Percentiles rank a stretch among this genome's conserved stretches.
Evolutionary conservation across 2,888 invertebrate species (phyloP).

Genomic region (Galeopsomyia nigrocyanea): DNA sequence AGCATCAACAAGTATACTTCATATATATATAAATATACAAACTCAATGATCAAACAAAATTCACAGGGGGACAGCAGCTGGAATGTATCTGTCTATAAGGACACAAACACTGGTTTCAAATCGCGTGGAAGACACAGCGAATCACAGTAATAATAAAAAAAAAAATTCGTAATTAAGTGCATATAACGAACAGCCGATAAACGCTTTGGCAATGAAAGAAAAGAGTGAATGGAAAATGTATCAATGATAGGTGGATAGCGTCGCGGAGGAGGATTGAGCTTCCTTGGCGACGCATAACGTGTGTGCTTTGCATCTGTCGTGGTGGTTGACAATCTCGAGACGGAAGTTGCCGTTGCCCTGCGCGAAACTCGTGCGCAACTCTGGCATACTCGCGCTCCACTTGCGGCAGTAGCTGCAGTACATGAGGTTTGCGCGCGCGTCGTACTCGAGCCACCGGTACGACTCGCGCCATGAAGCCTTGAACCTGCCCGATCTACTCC

Average conservation of each 20-base stretch:
- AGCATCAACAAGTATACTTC: too few relatives aligned
- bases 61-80: too few relatives aligned
- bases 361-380: constrained; percentile 84
- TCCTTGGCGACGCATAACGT: constrained; percentile 75
- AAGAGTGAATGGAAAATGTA: neutral
- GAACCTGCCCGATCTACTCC: constrained; percentile 76
- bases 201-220: neutral
- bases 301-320: constrained; percentile 84
- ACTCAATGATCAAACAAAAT: too few relatives aligned
- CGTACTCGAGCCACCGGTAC: constrained; percentile 82
- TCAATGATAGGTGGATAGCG: neutral
- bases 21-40: too few relatives aligned
- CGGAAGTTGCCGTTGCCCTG: constrained; percentile 83
- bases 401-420: constrained; percentile 81
- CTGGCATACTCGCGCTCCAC: constrained; percentile 79
- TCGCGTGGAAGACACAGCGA: neutral
- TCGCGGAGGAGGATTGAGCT: constrained; percentile 53
- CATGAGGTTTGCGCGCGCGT: constrained; percentile 78
- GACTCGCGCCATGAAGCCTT: constrained; percentile 78
- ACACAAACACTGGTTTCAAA: too few relatives aligned
- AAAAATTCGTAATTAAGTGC: neutral
- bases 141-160: neutral
- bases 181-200: neutral
- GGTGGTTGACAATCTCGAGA: constrained; percentile 83
- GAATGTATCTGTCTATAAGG: too few relatives aligned